phyloP scores from a whole-genome alignment of 2,888 invertebrate species.

The Cremastobaeus sp. region DNA sequence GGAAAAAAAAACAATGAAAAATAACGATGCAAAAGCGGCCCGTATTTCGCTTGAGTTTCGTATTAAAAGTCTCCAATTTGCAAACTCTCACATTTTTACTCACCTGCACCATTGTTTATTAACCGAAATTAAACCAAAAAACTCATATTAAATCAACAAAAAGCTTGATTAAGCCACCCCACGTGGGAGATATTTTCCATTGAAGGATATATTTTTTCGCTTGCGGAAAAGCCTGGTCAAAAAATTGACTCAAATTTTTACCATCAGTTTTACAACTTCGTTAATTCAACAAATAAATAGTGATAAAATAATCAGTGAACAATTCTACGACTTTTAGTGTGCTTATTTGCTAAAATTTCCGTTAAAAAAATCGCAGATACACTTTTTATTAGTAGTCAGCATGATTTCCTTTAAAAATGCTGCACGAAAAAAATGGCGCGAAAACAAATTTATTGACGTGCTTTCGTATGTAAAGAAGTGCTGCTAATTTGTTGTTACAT shows the following conservation, averaged over 20 bases:
- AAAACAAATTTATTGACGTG: constrained; percentile 61
- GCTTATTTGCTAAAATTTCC: neutral
- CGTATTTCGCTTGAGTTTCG: constrained; percentile 54
- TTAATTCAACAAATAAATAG: constrained; percentile 15
- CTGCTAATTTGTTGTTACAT: constrained; percentile 24
- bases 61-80: constrained; percentile 33
- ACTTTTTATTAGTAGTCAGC: constrained; percentile 58
- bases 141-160: constrained; percentile 77
- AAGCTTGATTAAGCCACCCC: constrained; percentile 77
- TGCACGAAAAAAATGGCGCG: constrained; percentile 58
- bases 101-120: constrained; percentile 77
- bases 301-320: constrained; percentile 31
- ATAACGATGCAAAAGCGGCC: constrained; percentile 63
- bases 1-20: constrained; percentile 77
- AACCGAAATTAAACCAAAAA: constrained; percentile 76
- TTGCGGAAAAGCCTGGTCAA: constrained; percentile 76
- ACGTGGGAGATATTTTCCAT: constrained; percentile 78
- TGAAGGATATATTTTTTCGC: constrained; percentile 76
- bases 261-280: constrained; percentile 33
- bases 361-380: constrained; percentile 15
- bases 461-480: constrained; percentile 37
- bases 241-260: constrained; percentile 64
- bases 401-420: constrained; percentile 62
- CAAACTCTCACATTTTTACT: constrained; percentile 68
- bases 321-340: constrained; percentile 33